Evolutionary conservation across 1,140 invertebrate species (phyloP).

Genomic region (Pentalonia nigronervosa): DNA sequence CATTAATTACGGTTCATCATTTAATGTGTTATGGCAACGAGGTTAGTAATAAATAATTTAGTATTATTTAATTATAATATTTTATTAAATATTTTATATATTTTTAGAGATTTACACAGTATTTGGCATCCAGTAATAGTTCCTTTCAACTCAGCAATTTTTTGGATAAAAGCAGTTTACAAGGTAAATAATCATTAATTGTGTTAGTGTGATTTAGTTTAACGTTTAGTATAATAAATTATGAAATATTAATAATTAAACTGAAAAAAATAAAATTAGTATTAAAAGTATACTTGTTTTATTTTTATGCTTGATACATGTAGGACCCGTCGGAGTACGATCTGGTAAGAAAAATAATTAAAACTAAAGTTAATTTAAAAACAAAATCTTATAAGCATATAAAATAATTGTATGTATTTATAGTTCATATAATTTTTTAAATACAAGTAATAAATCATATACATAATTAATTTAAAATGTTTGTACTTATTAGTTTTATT

Average conservation of each 20-base stretch:
- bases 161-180: conserved; percentile 93
- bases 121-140: conserved; percentile 98
- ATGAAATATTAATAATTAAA: not conserved
- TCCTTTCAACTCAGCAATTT: conserved; percentile 98
- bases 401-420: too few species aligned
- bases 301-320: conserved; percentile 54
- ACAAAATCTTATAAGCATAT: not conserved
- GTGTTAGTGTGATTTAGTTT: not conserved
- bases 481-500: conserved; percentile 59
- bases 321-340: conserved; percentile 53
- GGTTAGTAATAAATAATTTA: conserved; percentile 70
- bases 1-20: conserved; percentile 97
- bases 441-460: not conserved
- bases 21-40: conserved; percentile 99
- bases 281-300: conserved; percentile 52
- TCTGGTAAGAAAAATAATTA: conserved; percentile 53
- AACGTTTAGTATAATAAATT: not conserved
- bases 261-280: conserved; percentile 23
- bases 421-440: not conserved
- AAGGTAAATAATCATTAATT: conserved; percentile 74
- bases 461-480: not conserved
- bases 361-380: conserved; percentile 37
- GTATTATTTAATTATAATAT: not conserved
- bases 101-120: conserved; percentile 98
- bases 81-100: conserved; percentile 62